Conservation (phyloP, 2,888 invertebrate species). For the Alviniconcha strummeri region DNA sequence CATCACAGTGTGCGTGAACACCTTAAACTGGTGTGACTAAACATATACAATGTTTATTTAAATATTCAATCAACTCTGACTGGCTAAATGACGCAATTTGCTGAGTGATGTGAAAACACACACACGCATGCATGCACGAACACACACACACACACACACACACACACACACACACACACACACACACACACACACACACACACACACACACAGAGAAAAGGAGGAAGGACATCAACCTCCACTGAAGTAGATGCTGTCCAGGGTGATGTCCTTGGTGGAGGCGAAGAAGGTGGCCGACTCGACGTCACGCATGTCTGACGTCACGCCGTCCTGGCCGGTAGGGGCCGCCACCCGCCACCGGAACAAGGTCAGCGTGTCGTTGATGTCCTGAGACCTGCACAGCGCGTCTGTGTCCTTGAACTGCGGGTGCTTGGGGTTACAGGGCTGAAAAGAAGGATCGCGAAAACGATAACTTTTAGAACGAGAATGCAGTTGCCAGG, state of each 20-base stretch:
- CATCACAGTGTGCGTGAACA: not conserved
- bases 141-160: too few relatives aligned
- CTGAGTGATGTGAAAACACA: too few relatives aligned
- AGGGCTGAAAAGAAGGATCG: constrained; percentile 58
- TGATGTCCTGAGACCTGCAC: constrained; percentile 68
- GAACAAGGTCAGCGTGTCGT: constrained; percentile 69
- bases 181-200: too few relatives aligned
- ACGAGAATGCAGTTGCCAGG: not conserved
- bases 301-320: constrained; percentile 64
- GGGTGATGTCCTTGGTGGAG: constrained; percentile 64
- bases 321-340: constrained; percentile 60
- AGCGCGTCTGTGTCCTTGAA: constrained; percentile 61
- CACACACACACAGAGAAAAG: too few relatives aligned
- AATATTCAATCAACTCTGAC: too few relatives aligned
- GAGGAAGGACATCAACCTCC: constrained; percentile 54
- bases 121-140: too few relatives aligned
- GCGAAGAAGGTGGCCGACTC: constrained; percentile 71
- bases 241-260: constrained; percentile 72
- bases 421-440: constrained; percentile 71
- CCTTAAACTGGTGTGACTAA: too few relatives aligned
- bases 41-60: too few relatives aligned
- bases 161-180: too few relatives aligned
- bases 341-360: constrained; percentile 72
- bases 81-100: too few relatives aligned
- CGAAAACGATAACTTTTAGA: not conserved